Conservation (phyloP, 2,113 vertebrate genomes). For the Chloebia gouldiae region DNA sequence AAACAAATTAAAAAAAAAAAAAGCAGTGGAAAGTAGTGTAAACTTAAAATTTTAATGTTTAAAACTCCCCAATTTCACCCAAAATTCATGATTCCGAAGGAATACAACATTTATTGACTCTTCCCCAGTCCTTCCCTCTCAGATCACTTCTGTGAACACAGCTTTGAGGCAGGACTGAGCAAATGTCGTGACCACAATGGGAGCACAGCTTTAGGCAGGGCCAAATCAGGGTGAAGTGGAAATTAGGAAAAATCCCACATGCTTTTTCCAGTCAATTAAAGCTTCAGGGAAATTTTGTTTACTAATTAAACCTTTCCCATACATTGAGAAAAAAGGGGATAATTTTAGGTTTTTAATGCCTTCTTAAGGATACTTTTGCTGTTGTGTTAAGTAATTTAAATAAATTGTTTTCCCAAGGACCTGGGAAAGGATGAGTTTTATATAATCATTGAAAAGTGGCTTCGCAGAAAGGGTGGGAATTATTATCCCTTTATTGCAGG, state of each 20-base stretch:
- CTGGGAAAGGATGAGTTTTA: background rate
- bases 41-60: background rate
- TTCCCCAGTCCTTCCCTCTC: background rate
- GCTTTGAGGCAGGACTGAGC: background rate
- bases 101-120: background rate
- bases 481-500: background rate
- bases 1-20: background rate
- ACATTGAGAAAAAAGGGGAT: background rate
- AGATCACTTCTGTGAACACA: background rate
- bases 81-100: fast-evolving
- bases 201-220: background rate
- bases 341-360: background rate
- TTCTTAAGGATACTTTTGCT: background rate
- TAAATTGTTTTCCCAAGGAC: background rate
- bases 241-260: background rate
- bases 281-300: background rate
- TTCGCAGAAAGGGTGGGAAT: background rate
- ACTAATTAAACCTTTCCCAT: background rate
- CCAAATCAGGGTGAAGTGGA: background rate
- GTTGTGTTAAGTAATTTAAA: background rate
- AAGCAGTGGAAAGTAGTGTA: background rate
- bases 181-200: background rate
- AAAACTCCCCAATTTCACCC: background rate
- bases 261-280: conserved; percentile 1
- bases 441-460: background rate